Percentiles rank a stretch among this genome's conserved stretches.
Conservation (phyloP, 2,888 invertebrate genomes). For the Glaucopsyche alexis region DNA sequence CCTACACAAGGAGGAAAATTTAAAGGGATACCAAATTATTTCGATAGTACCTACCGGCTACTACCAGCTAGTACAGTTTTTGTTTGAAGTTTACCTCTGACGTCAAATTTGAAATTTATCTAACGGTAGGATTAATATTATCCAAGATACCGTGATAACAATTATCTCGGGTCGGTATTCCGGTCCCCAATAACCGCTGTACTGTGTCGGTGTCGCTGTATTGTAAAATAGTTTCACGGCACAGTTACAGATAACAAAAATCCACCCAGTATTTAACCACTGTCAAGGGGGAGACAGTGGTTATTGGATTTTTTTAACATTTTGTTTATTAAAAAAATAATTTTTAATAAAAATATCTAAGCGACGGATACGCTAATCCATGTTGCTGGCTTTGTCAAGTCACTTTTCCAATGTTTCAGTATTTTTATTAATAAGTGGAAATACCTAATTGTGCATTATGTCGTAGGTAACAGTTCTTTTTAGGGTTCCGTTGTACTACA, state of each 20-base stretch:
- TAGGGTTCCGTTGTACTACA: too few species aligned
- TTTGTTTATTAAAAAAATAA: too few species aligned
- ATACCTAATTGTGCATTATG: background rate
- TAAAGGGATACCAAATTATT: background rate
- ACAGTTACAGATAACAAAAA: background rate
- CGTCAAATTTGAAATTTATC: background rate
- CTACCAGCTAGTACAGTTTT: too few species aligned
- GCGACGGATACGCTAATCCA: too few species aligned
- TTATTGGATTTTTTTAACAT: too few species aligned
- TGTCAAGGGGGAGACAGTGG: too few species aligned
- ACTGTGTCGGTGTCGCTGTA: background rate
- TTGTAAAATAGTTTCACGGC: background rate
- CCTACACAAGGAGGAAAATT: background rate
- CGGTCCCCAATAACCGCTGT: background rate
- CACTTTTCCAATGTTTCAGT: too few species aligned
- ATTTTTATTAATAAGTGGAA: background rate
- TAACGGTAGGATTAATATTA: conserved; percentile 4
- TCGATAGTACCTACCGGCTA: background rate
- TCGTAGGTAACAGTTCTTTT: background rate
- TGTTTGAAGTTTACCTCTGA: background rate
- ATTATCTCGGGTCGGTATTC: background rate
- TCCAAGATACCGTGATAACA: background rate
- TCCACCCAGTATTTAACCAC: background rate
- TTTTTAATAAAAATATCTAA: too few species aligned
- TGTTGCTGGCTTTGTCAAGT: too few species aligned